A percentile compares a stretch with the other conserved stretches of the same genome.
These are phyloP conservation scores for Leptothorax acervorum DNA, from an alignment of 2,888 invertebrate genomes.

Conservation along the genomic window DNA sequence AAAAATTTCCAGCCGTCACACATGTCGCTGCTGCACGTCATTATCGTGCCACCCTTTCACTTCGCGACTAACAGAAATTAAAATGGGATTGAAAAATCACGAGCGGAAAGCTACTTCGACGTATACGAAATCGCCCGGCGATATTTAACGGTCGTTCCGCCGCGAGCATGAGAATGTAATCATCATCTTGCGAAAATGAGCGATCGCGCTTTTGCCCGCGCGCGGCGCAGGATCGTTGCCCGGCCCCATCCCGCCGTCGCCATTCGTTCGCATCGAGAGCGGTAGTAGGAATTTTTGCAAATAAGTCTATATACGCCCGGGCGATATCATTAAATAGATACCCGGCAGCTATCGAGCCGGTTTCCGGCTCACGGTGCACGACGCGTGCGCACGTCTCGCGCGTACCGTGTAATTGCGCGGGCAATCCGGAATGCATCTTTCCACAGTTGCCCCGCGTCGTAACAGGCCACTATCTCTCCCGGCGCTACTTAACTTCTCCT, in stretches of 20 bases:
- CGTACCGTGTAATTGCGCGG: constrained; percentile 61
- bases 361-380: constrained; percentile 67
- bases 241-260: not conserved
- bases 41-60: not conserved
- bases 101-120: not conserved
- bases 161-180: constrained; percentile 35
- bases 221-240: not conserved
- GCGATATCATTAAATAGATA: constrained; percentile 69
- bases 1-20: not conserved
- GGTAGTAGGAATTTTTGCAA: constrained; percentile 61
- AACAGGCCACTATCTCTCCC: constrained; percentile 29
- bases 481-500: constrained; percentile 21
- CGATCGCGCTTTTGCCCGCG: constrained; percentile 17
- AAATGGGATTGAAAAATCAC: not conserved
- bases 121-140: not conserved
- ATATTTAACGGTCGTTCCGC: constrained; percentile 30
- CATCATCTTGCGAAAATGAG: constrained; percentile 40
- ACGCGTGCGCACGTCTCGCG: constrained; percentile 52
- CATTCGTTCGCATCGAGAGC: constrained; percentile 24
- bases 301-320: constrained; percentile 20
- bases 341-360: constrained; percentile 73
- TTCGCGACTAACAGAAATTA: not conserved
- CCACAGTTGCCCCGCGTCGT: constrained; percentile 18
- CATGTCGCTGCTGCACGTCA: not conserved
- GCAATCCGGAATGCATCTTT: constrained; percentile 52